These are phyloP conservation scores for Mugil cephalus DNA, from an alignment of 2,113 vertebrate species.

Conservation along the genomic window DNA sequence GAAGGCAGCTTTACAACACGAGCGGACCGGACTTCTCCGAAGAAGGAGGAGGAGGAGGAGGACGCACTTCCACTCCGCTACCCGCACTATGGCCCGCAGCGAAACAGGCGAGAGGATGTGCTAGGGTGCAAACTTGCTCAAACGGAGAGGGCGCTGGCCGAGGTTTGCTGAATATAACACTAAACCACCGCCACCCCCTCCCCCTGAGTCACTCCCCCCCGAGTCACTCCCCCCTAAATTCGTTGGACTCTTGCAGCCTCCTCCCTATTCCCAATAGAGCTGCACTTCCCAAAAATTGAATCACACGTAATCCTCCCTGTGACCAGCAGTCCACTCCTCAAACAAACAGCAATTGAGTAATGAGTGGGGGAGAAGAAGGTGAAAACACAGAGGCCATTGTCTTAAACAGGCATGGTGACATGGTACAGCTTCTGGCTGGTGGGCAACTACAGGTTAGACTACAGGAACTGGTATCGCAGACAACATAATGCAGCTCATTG, in stretches of 20 bases:
- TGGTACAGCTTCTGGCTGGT: not conserved
- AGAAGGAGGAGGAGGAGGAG: constrained; percentile 15
- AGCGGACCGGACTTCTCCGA: constrained; percentile 17
- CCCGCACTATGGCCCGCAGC: constrained; percentile 7
- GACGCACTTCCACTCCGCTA: constrained; percentile 21
- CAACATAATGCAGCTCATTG: no score
- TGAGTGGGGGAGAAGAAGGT: not conserved
- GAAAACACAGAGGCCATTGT: not conserved
- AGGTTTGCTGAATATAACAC: constrained; percentile 49
- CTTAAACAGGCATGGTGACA: not conserved
- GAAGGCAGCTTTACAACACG: constrained; percentile 6
- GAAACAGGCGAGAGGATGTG: not conserved
- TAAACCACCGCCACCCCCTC: constrained; percentile 29
- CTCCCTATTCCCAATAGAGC: constrained; percentile 49
- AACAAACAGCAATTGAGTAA: no score
- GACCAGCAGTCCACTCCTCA: constrained; percentile 23
- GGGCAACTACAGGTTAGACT: constrained; percentile 6
- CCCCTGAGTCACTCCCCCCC: constrained; percentile 61
- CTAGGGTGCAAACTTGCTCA: constrained; percentile 26
- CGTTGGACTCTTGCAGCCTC: constrained; percentile 61
- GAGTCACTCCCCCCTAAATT: constrained; percentile 61
- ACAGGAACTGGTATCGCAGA: not conserved
- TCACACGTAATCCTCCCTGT: not conserved
- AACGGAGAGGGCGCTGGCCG: not conserved
- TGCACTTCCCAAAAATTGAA: constrained; percentile 53